Evolutionary conservation across 2,113 vertebrate species (phyloP).

Genomic region (Microtus ochrogaster): DNA sequence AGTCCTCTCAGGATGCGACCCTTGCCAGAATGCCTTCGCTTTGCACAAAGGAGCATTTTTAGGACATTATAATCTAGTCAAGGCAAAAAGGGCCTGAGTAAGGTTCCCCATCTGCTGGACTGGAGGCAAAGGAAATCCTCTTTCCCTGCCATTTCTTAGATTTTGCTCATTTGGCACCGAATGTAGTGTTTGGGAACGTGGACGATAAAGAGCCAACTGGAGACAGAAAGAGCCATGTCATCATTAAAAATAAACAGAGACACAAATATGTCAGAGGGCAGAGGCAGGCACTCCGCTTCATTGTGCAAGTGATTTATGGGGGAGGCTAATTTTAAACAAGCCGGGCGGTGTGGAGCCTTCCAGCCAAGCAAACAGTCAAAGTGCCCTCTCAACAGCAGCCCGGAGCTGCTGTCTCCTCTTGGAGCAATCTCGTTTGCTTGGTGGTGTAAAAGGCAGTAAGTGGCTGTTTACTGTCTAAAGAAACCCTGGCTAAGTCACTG

Average conservation of each 20-base stretch:
- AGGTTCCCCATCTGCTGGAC: neutral
- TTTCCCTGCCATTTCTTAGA: conserved; percentile 49
- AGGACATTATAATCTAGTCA: neutral
- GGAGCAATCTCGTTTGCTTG: conserved; percentile 88
- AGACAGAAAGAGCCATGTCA: conserved; percentile 85
- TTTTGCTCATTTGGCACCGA: conserved; percentile 75
- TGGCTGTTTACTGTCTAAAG: conserved; percentile 87
- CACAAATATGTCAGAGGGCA: conserved; percentile 87
- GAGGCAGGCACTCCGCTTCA: conserved; percentile 86
- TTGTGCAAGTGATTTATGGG: conserved; percentile 89
- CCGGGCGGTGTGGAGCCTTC: conserved; percentile 82
- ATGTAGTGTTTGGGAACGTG: conserved; percentile 73
- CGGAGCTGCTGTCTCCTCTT: conserved; percentile 84
- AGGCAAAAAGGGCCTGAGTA: neutral
- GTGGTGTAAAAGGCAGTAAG: conserved; percentile 86
- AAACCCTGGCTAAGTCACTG: conserved; percentile 86
- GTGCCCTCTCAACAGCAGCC: conserved; percentile 84
- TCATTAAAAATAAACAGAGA: conserved; percentile 89
- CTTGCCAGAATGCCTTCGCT: neutral
- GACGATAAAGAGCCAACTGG: conserved; percentile 83
- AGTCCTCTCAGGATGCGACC: neutral
- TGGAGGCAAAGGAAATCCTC: conserved; percentile 4
- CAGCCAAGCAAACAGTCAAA: conserved; percentile 85
- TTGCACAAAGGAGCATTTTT: neutral
- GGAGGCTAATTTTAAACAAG: conserved; percentile 88